Conservation (phyloP, 1,140 invertebrate genomes). For the Aphelenchoides avenae region DNA sequence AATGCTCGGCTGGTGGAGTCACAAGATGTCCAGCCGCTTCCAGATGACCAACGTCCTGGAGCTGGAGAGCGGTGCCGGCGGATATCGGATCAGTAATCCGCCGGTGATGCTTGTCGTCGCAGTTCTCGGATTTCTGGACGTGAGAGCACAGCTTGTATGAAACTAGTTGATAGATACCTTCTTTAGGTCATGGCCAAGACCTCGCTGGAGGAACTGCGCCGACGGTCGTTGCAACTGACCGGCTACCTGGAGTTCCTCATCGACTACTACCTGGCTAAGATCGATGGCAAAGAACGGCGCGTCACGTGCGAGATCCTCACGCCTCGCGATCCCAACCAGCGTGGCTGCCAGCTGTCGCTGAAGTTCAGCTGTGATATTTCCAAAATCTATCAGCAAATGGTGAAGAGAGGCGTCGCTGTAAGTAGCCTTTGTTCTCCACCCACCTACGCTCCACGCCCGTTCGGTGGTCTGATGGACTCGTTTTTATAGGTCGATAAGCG, state of each 20-base stretch:
- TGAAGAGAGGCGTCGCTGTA: conserved; percentile 63
- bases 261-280: conserved; percentile 17
- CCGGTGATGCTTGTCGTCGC: conserved; percentile 63
- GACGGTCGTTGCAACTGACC: conserved; percentile 65
- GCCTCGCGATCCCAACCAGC: conserved; percentile 62
- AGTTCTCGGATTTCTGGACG: conserved; percentile 60
- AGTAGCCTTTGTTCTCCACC: not conserved
- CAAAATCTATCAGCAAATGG: conserved; percentile 61
- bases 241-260: conserved; percentile 65
- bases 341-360: conserved; percentile 65
- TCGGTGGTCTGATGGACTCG: too few relatives aligned
- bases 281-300: not conserved
- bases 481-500: conserved; percentile 61
- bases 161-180: conserved; percentile 1
- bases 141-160: too few relatives aligned
- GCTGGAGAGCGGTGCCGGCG: conserved; percentile 57
- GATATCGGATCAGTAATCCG: conserved; percentile 65
- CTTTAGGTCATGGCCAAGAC: conserved; percentile 58
- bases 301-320: conserved; percentile 62
- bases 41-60: conserved; percentile 63
- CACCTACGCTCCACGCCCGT: too few relatives aligned
- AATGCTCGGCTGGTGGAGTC: conserved; percentile 64
- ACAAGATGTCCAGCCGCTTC: conserved; percentile 61
- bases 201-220: conserved; percentile 61
- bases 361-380: conserved; percentile 60